Conservation (phyloP, 2,113 vertebrate species). For the Cheilinus undulatus region DNA sequence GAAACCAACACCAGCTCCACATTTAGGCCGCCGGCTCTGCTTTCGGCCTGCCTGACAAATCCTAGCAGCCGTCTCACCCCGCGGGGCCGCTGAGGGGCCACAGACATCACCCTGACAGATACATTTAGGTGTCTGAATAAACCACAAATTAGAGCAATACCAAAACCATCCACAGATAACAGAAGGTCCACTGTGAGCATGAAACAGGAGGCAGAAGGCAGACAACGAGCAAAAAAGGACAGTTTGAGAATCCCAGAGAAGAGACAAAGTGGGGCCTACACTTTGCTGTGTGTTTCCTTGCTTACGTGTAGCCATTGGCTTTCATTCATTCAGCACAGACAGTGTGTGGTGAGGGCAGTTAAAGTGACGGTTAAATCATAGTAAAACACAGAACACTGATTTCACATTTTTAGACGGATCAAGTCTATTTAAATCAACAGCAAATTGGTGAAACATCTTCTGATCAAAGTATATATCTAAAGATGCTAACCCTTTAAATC, state of each 20-base stretch:
- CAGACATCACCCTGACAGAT: too few species aligned
- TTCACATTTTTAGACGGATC: too few species aligned
- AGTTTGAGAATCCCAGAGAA: neutral
- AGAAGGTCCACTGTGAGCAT: neutral
- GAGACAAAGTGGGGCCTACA: too few species aligned
- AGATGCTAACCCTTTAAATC: too few species aligned
- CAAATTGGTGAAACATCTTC: too few species aligned
- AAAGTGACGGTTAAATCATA: too few species aligned
- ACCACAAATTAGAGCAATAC: too few species aligned
- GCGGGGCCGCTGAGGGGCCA: neutral
- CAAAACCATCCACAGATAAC: neutral
- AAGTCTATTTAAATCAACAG: too few species aligned
- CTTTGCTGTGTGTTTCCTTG: too few species aligned
- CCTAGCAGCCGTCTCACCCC: conserved; percentile 24
- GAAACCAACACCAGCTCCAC: conserved; percentile 67
- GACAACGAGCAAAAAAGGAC: neutral
- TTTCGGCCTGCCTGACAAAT: conserved; percentile 42
- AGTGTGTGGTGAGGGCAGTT: too few species aligned
- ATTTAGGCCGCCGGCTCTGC: conserved; percentile 67
- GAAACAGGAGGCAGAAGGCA: neutral
- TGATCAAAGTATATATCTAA: too few species aligned
- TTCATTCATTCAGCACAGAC: conserved; percentile 7
- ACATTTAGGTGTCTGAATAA: neutral
- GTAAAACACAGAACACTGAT: too few species aligned
- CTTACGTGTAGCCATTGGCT: neutral